Base-by-base conservation (phyloP, 2,888 invertebrate genomes). In the Hirtodrosophila confusa region DNA sequence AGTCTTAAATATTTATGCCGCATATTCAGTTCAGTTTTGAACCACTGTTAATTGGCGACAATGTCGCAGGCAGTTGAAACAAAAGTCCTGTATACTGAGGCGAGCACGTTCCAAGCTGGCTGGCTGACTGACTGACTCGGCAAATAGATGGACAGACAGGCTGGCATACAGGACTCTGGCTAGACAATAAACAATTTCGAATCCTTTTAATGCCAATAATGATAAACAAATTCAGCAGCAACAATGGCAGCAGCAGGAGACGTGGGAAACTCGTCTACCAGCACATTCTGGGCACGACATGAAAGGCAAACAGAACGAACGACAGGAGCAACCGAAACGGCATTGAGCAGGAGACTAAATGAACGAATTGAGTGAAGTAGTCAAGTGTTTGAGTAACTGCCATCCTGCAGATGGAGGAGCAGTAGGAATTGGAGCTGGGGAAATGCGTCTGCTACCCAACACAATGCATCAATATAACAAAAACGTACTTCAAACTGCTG, bases 171-270 rank as follows among this genome's bases (percentile, higher is more conserved):
- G 61, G 45, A 58, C 68, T 62, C 73, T 54, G 77, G 69, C 75
- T 86, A 87, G 83, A 85, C 78, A 87, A 86, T 86, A 83, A 85
- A 86, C 83, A 87, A 85, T 87, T 86, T 80, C 86, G 87, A 86
- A 87, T 86, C 86, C 84, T 87, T 84, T 85, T 78, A 86, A 86
- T 87, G 88, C 84, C 84, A 87, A 87, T 85, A 85, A 88, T 85
- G 88, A 87, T 85, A 87, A 83, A 87, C 88, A 85, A 87, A 85
- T 85, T 86, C 83, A 78, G 58, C 58, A 64, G 69, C 35, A 71
- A 51, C 51, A 57, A 29, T 35, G 47, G 11, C 27, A 29, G 31
- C 10, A 35, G 11, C 27, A 44, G 29, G 12, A 45, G 53, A 23
- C 11, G 27, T 49, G 12, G 12, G 36, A 57, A 45, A 65, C 24